These are phyloP conservation scores for Linyphia triangularis DNA, from an alignment of 2,888 invertebrate species.

Conservation along the genomic window DNA sequence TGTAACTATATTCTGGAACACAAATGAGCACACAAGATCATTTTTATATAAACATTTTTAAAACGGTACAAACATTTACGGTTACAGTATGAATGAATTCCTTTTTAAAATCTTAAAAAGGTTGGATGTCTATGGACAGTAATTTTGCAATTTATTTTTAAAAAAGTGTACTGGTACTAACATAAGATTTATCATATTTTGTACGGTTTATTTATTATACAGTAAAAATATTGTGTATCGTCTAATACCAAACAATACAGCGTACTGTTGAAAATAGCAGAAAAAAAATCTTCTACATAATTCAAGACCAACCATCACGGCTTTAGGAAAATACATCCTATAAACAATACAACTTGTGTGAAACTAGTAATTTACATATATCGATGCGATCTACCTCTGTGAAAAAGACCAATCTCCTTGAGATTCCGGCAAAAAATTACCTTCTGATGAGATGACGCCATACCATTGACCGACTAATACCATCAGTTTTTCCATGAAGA, in stretches of 20 bases:
- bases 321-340: constrained; percentile 65
- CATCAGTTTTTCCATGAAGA: background rate
- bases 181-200: no score
- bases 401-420: constrained; percentile 28
- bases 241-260: constrained; percentile 32
- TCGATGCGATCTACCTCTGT: constrained; percentile 66
- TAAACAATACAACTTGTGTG: constrained; percentile 60
- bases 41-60: no score
- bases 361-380: constrained; percentile 57
- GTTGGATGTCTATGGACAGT: no score
- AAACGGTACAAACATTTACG: no score
- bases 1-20: no score
- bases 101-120: no score
- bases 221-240: background rate
- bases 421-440: constrained; percentile 43
- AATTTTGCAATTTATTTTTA: no score
- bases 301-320: constrained; percentile 24
- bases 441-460: constrained; percentile 25
- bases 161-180: no score
- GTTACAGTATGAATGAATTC: no score
- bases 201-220: no score
- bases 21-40: no score
- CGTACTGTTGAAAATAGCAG: constrained; percentile 49
- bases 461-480: constrained; percentile 12
- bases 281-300: constrained; percentile 66